phyloP scores from a whole-genome alignment of 2,113 vertebrate genomes.

The Pluvialis apricaria region DNA sequence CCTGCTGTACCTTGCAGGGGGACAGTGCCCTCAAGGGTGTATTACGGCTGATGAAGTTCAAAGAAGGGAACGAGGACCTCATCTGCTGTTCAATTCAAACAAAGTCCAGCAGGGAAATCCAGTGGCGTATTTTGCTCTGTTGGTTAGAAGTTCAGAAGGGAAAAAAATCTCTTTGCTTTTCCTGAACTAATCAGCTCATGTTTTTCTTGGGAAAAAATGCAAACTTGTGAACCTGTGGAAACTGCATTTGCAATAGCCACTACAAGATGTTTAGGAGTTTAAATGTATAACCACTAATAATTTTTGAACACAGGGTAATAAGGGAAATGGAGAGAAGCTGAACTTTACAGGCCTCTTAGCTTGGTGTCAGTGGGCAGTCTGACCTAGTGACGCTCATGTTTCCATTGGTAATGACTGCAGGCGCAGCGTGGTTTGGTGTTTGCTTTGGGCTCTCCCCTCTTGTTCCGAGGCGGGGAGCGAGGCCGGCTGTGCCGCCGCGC shows the following conservation, averaged over 20 bases:
- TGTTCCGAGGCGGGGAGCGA: fast-evolving
- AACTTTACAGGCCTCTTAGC: not conserved
- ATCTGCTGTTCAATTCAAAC: not conserved
- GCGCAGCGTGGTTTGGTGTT: not conserved
- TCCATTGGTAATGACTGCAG: not conserved
- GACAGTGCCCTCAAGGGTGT: fast-evolving
- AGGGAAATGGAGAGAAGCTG: not conserved
- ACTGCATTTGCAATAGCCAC: not conserved
- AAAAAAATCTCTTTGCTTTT: not conserved
- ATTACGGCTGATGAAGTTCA: not conserved
- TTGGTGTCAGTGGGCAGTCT: not conserved
- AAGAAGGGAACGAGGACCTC: not conserved
- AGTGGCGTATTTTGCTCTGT: not conserved
- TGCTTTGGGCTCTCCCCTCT: not conserved
- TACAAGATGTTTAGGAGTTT: not conserved
- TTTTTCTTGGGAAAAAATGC: not conserved
- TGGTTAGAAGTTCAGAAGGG: not conserved
- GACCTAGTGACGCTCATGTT: not conserved
- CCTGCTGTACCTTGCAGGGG: not conserved
- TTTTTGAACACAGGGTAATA: not conserved
- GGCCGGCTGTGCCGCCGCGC: not conserved
- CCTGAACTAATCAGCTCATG: not conserved
- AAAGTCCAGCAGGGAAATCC: not conserved
- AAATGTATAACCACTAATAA: not conserved
- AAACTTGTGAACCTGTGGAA: not conserved